These are phyloP conservation scores for Ichneumoninae sp. DNA, from an alignment of 2,888 invertebrate species.

Conservation along the genomic window DNA sequence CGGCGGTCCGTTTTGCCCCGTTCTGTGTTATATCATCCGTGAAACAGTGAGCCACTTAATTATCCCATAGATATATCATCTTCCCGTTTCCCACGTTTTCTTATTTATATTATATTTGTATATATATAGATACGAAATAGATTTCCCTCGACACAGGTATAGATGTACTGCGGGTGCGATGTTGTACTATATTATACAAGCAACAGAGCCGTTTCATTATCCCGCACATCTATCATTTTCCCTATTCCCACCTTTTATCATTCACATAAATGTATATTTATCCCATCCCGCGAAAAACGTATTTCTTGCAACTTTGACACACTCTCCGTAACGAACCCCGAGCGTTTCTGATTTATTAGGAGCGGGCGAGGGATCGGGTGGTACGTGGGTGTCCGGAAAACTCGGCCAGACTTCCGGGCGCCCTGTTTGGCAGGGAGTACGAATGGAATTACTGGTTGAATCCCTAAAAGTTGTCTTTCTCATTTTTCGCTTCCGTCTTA, in stretches of 20 bases:
- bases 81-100: slow-evolving; percentile 1
- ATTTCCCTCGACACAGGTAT: not conserved
- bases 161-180: not conserved
- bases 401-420: slow-evolving; percentile 12
- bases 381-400: not conserved
- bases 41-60: slow-evolving; percentile 51
- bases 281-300: not conserved
- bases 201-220: not conserved
- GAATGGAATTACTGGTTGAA: slow-evolving; percentile 48
- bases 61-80: slow-evolving; percentile 53
- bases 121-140: not conserved
- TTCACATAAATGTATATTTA: not conserved
- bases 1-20: not conserved
- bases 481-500: slow-evolving; percentile 45
- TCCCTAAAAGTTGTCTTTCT: slow-evolving; percentile 49
- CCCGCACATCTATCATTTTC: not conserved
- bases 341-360: slow-evolving; percentile 12
- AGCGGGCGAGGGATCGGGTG: not conserved
- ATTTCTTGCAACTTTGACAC: not conserved
- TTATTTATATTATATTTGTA: slow-evolving; percentile 36
- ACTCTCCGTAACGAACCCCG: slow-evolving; percentile 7
- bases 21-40: not conserved
- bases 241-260: slow-evolving; percentile 3
- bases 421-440: slow-evolving; percentile 25
- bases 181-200: not conserved